Evolutionary conservation across 2,797 vertebrate species (phyloP).

Genomic region (Tenualosa thibaudeaui): DNA sequence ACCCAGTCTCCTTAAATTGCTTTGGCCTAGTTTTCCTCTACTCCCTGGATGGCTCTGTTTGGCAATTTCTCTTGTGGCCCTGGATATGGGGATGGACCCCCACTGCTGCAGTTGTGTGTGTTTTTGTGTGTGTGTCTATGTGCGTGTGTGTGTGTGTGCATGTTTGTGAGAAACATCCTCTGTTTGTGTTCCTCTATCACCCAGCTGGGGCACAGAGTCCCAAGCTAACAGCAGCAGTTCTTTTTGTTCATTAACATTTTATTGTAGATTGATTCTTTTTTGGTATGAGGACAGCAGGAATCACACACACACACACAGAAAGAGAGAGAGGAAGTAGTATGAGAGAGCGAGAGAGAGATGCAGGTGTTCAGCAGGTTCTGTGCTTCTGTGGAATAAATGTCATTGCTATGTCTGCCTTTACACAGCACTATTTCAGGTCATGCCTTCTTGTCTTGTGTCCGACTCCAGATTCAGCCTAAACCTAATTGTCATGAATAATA

Average conservation of each 20-base stretch:
- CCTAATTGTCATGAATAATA: background rate
- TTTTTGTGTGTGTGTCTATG: slow-evolving; percentile 24
- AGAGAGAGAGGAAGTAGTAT: background rate
- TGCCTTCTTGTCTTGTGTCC: background rate
- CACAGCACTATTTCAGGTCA: background rate
- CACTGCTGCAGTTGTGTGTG: background rate
- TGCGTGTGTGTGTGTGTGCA: slow-evolving; percentile 22
- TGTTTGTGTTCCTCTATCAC: slow-evolving; percentile 8
- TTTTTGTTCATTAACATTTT: slow-evolving; percentile 6
- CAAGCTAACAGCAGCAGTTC: background rate
- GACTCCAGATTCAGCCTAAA: background rate
- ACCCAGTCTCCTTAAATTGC: slow-evolving; percentile 31
- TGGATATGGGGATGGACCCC: slow-evolving; percentile 8
- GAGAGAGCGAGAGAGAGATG: background rate
- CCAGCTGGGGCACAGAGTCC: background rate
- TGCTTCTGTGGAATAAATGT: background rate
- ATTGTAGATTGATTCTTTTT: background rate
- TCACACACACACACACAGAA: background rate
- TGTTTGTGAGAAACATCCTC: background rate
- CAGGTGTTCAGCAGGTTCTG: background rate
- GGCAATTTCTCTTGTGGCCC: background rate
- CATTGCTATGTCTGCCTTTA: background rate
- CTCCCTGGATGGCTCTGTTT: slow-evolving; percentile 8
- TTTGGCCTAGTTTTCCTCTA: slow-evolving; percentile 21
- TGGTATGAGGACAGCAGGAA: background rate